Base-by-base conservation (phyloP, 2,888 invertebrate genomes). In the Elysia crispata region DNA sequence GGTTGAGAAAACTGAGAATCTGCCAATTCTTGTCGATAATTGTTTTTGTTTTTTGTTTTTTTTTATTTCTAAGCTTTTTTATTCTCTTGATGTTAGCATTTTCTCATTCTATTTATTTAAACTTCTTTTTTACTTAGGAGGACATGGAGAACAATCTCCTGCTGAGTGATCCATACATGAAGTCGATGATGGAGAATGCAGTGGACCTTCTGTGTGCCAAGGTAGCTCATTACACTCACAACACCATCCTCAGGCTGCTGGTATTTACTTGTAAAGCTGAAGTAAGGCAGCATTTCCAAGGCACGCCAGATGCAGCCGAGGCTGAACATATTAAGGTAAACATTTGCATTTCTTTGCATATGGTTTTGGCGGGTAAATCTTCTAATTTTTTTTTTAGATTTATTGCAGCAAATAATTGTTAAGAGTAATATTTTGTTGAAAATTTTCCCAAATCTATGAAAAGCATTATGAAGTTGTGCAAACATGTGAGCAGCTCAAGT, bases 131-230 rank as follows among this genome's bases (percentile, higher is more conserved):
- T 62, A 31, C 41, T 11, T 54, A 80, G 80, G 76, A 76, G 25
- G 80, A 76, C 15, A 23, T 80, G 54, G 76, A 76, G 31, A 18
- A 25, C n/a, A 76, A 80, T 23, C 64, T 80, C 15, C 8, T 76
- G 8, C 64, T 64, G 54, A 66, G 69, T 49, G 67, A n/a, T 28
- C 70, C 76, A 3, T 64, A n/a, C 33, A 20, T 76, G 62, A 60
- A 62, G 20, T 25, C 41, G 6, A 25, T 50, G 31, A 54, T 80
- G 20, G 60, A 80, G 33, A 64, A 30, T 0, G 23, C 66, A 5
- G 72, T 76, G 5, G 73, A 76, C 11, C 30, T 80, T 20, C 11
- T 80, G 64, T 69, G 30, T 66, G 70, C 69, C 13, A 80, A 80
- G 25, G 25, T 80, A 31, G 41, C 28, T n/a, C 64, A 80, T 20